Evolutionary conservation across 1,140 invertebrate genomes (phyloP).

Genomic region (Scaptodrosophila lebanonensis): DNA sequence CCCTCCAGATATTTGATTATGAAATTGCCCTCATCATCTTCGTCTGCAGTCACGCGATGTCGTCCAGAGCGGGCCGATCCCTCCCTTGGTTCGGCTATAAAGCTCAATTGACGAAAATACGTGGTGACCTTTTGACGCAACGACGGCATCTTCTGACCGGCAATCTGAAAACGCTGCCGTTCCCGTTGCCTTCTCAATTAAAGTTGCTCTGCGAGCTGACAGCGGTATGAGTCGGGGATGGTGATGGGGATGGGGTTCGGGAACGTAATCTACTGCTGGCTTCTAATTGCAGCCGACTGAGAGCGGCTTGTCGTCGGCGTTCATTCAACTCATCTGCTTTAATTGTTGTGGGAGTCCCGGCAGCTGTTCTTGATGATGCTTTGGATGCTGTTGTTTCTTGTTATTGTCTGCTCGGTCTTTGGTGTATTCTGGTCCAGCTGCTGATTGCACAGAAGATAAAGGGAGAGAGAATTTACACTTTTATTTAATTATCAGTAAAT

Average conservation of each 20-base stretch:
- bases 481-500: slow-evolving; percentile 72
- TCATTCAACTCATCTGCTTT: slow-evolving; percentile 61
- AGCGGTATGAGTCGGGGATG: slow-evolving; percentile 36
- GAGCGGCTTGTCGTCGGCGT: background rate
- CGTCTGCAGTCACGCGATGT: slow-evolving; percentile 39
- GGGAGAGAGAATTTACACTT: slow-evolving; percentile 16
- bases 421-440: background rate
- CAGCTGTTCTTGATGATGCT: too few species aligned
- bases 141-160: slow-evolving; percentile 81
- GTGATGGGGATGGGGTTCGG: slow-evolving; percentile 11
- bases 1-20: slow-evolving; percentile 86
- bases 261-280: slow-evolving; percentile 9
- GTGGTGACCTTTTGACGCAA: slow-evolving; percentile 85
- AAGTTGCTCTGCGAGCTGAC: background rate
- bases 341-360: slow-evolving; percentile 48
- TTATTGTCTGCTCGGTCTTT: too few species aligned
- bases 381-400: too few species aligned
- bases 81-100: slow-evolving; percentile 81
- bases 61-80: slow-evolving; percentile 64
- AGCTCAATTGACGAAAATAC: slow-evolving; percentile 85
- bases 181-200: slow-evolving; percentile 33
- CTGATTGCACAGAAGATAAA: slow-evolving; percentile 15
- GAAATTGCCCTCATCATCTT: slow-evolving; percentile 82
- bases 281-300: slow-evolving; percentile 23
- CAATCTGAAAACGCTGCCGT: slow-evolving; percentile 7